Evolutionary conservation across 2,797 vertebrate species (phyloP).

Genomic region (Cirrhinus mrigala): DNA sequence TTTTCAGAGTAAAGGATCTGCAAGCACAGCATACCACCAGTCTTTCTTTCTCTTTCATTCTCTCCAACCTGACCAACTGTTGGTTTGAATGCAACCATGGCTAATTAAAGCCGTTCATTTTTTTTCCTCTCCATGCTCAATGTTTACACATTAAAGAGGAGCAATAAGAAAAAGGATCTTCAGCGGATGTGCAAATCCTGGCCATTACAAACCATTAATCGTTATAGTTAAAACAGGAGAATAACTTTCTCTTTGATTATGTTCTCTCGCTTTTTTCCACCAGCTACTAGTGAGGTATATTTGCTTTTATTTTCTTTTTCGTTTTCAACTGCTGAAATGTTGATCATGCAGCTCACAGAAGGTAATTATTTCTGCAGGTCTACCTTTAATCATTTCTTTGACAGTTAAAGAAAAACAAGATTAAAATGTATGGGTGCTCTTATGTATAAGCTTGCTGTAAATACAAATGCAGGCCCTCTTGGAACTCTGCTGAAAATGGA

Average conservation of each 20-base stretch:
- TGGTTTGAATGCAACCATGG: constrained; percentile 59
- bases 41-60: constrained; percentile 33
- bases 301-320: constrained; percentile 17
- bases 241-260: constrained; percentile 41
- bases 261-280: not conserved
- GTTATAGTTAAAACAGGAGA: constrained; percentile 36
- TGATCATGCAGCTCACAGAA: not conserved
- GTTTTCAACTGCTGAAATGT: not conserved
- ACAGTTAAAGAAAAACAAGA: no score
- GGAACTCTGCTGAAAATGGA: no score
- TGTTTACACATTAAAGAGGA: constrained; percentile 65
- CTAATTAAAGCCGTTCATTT: constrained; percentile 60
- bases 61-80: constrained; percentile 46
- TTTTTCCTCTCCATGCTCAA: constrained; percentile 43
- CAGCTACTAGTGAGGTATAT: not conserved
- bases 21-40: constrained; percentile 72
- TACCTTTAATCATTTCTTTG: no score
- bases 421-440: no score
- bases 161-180: constrained; percentile 58
- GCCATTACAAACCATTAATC: constrained; percentile 62
- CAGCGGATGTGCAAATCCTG: constrained; percentile 52
- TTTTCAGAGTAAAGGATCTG: constrained; percentile 46
- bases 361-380: no score
- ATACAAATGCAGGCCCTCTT: no score
- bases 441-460: no score